Evolutionary conservation across 2,797 vertebrate species (phyloP).

Genomic region (Telmatherina bonti): DNA sequence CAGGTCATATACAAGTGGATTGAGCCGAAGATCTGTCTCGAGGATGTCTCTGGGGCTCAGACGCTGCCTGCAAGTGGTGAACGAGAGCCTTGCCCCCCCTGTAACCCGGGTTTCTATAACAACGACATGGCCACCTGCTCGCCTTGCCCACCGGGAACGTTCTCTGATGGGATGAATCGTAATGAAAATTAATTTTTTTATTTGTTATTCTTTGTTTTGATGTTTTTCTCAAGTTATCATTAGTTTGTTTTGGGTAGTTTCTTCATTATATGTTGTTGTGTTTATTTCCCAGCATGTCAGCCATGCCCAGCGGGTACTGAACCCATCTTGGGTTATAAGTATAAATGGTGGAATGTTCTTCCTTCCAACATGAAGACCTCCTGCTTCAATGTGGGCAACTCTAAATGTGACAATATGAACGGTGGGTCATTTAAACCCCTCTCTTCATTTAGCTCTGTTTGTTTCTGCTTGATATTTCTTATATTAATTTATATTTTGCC

Average conservation of each 20-base stretch:
- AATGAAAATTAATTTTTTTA: slow-evolving; percentile 23
- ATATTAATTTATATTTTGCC: no score
- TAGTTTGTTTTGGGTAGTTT: background rate
- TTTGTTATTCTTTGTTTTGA: background rate
- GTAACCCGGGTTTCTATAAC: slow-evolving; percentile 97
- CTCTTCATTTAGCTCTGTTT: background rate
- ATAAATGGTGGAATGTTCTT: slow-evolving; percentile 98
- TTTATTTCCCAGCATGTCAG: slow-evolving; percentile 83
- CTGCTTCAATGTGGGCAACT: slow-evolving; percentile 97
- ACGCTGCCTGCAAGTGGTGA: slow-evolving; percentile 90
- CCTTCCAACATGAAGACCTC: slow-evolving; percentile 96
- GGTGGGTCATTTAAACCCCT: slow-evolving; percentile 81
- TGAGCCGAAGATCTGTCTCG: slow-evolving; percentile 94
- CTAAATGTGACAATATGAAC: slow-evolving; percentile 95
- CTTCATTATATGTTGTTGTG: slow-evolving; percentile 10
- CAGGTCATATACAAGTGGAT: slow-evolving; percentile 96
- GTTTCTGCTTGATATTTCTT: background rate
- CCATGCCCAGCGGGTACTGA: slow-evolving; percentile 95
- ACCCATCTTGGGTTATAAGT: slow-evolving; percentile 91
- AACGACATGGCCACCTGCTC: slow-evolving; percentile 91
- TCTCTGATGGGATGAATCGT: slow-evolving; percentile 90
- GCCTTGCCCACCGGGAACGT: slow-evolving; percentile 89
- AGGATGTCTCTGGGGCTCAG: slow-evolving; percentile 84
- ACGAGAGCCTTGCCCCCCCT: slow-evolving; percentile 93
- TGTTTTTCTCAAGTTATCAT: background rate